Percentiles rank a stretch among this genome's conserved stretches.
phyloP scores from a whole-genome alignment of 2,797 vertebrate genomes.

The Pipistrellus pipistrellus region DNA sequence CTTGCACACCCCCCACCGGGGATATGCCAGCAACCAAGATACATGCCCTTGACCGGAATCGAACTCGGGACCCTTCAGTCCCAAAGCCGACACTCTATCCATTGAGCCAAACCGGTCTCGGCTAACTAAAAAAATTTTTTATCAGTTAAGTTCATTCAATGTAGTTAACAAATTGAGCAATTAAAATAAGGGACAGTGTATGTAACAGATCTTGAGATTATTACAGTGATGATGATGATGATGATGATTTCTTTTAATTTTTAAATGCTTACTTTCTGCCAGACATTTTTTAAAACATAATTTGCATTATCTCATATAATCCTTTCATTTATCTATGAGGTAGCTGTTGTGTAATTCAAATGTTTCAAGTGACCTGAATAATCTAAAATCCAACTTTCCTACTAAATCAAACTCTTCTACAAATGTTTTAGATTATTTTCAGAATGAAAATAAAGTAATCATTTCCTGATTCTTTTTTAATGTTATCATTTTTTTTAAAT shows the following conservation, averaged over 20 bases:
- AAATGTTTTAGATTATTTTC: not conserved
- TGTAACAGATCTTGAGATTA: not conserved
- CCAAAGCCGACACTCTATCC: no score
- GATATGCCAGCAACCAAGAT: no score
- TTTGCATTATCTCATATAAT: not conserved
- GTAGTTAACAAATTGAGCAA: not conserved
- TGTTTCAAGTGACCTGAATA: constrained; percentile 30
- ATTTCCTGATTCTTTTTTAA: not conserved
- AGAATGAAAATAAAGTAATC: constrained; percentile 6
- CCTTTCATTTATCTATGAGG: not conserved
- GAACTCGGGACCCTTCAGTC: no score
- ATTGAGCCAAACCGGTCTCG: no score
- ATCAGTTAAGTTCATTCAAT: constrained; percentile 5
- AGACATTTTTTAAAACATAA: not conserved
- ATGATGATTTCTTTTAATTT: not conserved
- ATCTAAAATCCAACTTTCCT: constrained; percentile 23
- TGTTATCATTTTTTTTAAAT: constrained; percentile 24
- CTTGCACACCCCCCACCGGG: no score
- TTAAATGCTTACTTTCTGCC: not conserved
- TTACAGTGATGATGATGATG: not conserved
- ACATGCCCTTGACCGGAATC: no score
- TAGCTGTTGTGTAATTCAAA: not conserved
- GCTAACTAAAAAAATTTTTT: not conserved
- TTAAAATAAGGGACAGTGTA: not conserved
- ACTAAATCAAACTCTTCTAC: not conserved